phyloP scores from a whole-genome alignment of 2,888 invertebrate species.

The Drosophila histrio region DNA sequence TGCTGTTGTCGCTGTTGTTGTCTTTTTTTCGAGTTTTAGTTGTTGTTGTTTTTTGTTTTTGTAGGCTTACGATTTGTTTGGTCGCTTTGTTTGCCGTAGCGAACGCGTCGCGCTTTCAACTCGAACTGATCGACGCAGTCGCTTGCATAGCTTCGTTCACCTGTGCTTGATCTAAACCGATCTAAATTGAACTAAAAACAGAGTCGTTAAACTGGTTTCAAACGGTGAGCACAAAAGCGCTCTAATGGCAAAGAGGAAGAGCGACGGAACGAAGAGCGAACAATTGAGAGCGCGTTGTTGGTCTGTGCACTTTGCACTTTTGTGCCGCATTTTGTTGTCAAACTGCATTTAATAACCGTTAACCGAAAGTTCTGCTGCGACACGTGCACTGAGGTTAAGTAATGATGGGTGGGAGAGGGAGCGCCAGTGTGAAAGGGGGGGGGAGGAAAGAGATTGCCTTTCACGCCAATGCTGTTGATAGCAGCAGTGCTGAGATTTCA shows the following conservation, averaged over 20 bases:
- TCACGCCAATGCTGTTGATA: not conserved
- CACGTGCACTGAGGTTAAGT: slow-evolving; percentile 60
- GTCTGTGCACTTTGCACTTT: slow-evolving; percentile 68
- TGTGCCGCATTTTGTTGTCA: slow-evolving; percentile 55
- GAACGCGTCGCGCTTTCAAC: slow-evolving; percentile 61
- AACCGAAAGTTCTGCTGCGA: slow-evolving; percentile 74
- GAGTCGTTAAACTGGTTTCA: slow-evolving; percentile 38
- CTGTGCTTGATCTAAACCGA: slow-evolving; percentile 60
- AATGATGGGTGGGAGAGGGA: not conserved
- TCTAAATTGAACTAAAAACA: slow-evolving; percentile 31
- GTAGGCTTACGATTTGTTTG: not conserved
- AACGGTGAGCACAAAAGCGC: not conserved
- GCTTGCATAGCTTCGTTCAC: slow-evolving; percentile 46
- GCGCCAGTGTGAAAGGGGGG: too few species aligned
- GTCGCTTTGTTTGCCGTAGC: slow-evolving; percentile 7
- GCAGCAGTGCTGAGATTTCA: too few species aligned
- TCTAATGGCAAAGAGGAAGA: not conserved
- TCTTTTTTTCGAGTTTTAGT: slow-evolving; percentile 33
- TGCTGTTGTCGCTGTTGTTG: slow-evolving; percentile 13
- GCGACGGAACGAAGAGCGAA: not conserved
- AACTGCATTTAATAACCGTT: slow-evolving; percentile 79
- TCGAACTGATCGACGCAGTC: slow-evolving; percentile 48
- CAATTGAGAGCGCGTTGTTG: not conserved
- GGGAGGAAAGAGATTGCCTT: not conserved
- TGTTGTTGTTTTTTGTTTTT: slow-evolving; percentile 9